These are phyloP conservation scores for Agonopterix arenella DNA, from an alignment of 2,888 invertebrate genomes.

Conservation along the genomic window DNA sequence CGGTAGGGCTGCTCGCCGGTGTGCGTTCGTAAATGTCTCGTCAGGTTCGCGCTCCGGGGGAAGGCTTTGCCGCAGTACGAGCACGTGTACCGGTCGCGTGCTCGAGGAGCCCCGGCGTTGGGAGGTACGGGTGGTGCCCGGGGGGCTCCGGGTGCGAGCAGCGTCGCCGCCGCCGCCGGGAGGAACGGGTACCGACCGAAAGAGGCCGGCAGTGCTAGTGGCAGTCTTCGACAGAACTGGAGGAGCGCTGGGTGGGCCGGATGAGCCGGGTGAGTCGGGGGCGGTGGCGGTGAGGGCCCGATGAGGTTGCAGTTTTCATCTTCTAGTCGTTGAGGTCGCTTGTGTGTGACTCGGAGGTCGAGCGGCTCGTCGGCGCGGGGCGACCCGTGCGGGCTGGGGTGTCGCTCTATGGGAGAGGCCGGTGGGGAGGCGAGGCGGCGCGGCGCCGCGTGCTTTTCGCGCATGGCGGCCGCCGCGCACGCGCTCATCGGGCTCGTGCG, in stretches of 20 bases:
- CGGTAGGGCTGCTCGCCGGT: conserved; percentile 99
- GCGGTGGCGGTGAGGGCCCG: conserved; percentile 74
- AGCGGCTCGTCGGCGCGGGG: conserved; percentile 85
- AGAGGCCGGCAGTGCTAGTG: conserved; percentile 64
- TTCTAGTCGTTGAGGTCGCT: conserved; percentile 83
- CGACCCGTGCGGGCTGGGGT: conserved; percentile 73
- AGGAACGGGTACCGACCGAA: conserved; percentile 71
- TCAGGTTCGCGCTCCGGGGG: conserved; percentile 97
- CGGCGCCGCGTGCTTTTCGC: conserved; percentile 95
- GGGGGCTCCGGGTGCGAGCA: conserved; percentile 61
- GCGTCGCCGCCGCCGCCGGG: conserved; percentile 65
- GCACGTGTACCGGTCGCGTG: conserved; percentile 95
- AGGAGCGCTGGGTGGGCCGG: conserved; percentile 79
- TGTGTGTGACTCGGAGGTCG: conserved; percentile 91
- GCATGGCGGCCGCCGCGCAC: conserved; percentile 83
- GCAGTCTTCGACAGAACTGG: conserved; percentile 65
- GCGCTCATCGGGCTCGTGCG: conserved; percentile 83
- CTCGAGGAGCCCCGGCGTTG: conserved; percentile 75
- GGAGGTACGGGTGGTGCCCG: conserved; percentile 57
- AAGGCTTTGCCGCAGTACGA: conserved; percentile 99
- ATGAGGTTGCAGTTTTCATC: conserved; percentile 93
- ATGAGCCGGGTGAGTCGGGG: conserved; percentile 65
- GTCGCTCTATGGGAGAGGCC: conserved; percentile 49
- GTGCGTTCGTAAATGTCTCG: conserved; percentile 97
- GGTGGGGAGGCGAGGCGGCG: conserved; percentile 85